A percentile compares a stretch with the other conserved stretches of the same genome.
Evolutionary conservation across 2,888 invertebrate species (phyloP).

Genomic region (Drosophila lacicola): DNA sequence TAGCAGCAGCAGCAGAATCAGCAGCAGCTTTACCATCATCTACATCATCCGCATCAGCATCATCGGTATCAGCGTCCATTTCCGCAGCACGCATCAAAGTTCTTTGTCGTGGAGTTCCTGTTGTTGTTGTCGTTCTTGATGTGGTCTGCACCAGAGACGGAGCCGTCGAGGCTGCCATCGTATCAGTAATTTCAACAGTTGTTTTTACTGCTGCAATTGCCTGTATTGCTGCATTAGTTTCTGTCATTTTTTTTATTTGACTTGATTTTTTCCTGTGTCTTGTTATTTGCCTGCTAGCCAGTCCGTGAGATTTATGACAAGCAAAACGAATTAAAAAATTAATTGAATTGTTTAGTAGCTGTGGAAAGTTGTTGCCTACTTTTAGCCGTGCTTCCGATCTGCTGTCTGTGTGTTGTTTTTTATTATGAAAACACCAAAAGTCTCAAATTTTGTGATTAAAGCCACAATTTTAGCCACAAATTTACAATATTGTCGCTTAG

Average conservation of each 20-base stretch:
- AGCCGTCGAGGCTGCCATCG: neutral
- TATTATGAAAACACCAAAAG: neutral
- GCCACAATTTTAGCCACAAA: no score
- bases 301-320: slow-evolving; percentile 39
- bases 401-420: neutral
- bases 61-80: slow-evolving; percentile 73
- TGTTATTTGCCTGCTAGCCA: slow-evolving; percentile 16
- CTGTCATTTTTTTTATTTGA: slow-evolving; percentile 53
- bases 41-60: slow-evolving; percentile 39
- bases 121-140: slow-evolving; percentile 39
- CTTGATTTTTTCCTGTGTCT: slow-evolving; percentile 10
- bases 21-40: slow-evolving; percentile 13
- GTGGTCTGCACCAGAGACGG: slow-evolving; percentile 7
- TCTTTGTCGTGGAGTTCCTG: slow-evolving; percentile 58
- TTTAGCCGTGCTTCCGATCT: neutral
- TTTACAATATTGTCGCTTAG: neutral
- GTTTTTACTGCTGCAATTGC: slow-evolving; percentile 46
- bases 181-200: slow-evolving; percentile 45
- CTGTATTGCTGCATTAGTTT: slow-evolving; percentile 51
- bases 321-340: slow-evolving; percentile 47
- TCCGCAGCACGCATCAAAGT: slow-evolving; percentile 72
- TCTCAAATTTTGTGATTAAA: slow-evolving; percentile 23
- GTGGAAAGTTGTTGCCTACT: slow-evolving; percentile 16
- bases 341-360: slow-evolving; percentile 52
- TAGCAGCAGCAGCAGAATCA: slow-evolving; percentile 24